Base-by-base conservation (phyloP, 2,113 vertebrate genomes). In the Nicator chloris region DNA sequence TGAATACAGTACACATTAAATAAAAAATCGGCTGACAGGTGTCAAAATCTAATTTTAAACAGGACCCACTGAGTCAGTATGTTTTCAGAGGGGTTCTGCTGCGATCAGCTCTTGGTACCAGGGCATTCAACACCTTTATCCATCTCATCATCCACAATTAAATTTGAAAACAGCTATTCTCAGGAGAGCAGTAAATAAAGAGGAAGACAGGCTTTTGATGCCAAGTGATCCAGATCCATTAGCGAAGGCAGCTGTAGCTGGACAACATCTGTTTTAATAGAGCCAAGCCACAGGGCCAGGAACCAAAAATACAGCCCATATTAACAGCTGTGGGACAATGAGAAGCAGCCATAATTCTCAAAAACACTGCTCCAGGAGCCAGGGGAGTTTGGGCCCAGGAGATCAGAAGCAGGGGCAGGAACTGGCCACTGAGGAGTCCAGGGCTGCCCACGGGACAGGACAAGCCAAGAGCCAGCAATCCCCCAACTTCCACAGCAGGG, bases 31-130 rank as follows among this genome's bases (percentile, higher is more conserved):
- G 65, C 77, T 93, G 95, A 57, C 93, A 95, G 95, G 95, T 95
- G 92, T 96, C 91, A 95, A 93, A 95, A 82, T 86, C 86, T 93
- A 79, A 95, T 91, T 93, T 91, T 76, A 91, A 82, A 65, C 64
- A 84, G 77, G 61, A 96, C 91, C 66, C 83, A 93, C 80, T 79
- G 86, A 91, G 92, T 86, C 92, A 81, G 51, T 90, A 26, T 2
- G 5, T 82, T 93, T 97, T 83, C 89, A 95, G 71, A 68, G 69
- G 47, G 70, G 44, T 96, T 81, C 83, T 82, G 91, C 80, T 92
- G 89, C 15, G 83, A 93, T 79, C 56, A 82, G 83, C 69, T 42
- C 70, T 79, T 65, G 53, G 93, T 96, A 70, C 53, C 86, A 57
- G 63, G 49, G 44, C 82, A 92, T 79, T 93, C 91, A 95, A 57